phyloP scores from a whole-genome alignment of 1,140 invertebrate genomes.

The Caenorhabditis inopinata region DNA sequence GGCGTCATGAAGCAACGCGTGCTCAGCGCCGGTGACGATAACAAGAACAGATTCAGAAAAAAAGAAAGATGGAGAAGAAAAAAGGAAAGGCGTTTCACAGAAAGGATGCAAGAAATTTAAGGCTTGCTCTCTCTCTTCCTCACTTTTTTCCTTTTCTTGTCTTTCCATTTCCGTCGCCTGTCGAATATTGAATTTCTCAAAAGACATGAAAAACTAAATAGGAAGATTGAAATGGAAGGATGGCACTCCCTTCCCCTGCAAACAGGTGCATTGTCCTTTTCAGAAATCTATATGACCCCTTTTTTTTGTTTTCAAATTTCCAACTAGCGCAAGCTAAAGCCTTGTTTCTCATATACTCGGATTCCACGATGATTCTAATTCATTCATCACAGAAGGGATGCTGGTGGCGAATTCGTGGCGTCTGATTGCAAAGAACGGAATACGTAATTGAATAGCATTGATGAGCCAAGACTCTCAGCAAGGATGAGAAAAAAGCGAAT shows the following conservation, averaged over 20 bases:
- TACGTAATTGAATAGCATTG: background rate
- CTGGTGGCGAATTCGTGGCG: no score
- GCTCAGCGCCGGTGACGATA: background rate
- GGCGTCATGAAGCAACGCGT: no score
- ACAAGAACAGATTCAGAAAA: constrained; percentile 22
- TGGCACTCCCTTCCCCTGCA: no score
- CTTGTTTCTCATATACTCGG: no score
- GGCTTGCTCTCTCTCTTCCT: background rate
- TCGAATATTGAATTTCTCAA: constrained; percentile 28
- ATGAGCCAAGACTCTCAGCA: background rate
- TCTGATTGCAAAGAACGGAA: no score
- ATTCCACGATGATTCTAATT: no score
- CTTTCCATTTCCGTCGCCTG: constrained; percentile 24
- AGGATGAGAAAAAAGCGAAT: no score
- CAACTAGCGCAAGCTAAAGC: no score
- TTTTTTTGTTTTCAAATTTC: no score
- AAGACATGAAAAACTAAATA: constrained; percentile 30
- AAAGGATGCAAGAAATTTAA: constrained; percentile 30
- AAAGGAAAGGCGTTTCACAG: constrained; percentile 15
- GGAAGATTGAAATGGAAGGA: background rate
- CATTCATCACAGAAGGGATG: no score
- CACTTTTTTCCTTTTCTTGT: constrained; percentile 24
- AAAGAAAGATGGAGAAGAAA: background rate
- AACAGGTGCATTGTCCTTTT: background rate
- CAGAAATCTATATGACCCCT: no score